These are phyloP conservation scores for Latrodectus elegans DNA, from an alignment of 2,888 invertebrate genomes.

Conservation along the genomic window DNA sequence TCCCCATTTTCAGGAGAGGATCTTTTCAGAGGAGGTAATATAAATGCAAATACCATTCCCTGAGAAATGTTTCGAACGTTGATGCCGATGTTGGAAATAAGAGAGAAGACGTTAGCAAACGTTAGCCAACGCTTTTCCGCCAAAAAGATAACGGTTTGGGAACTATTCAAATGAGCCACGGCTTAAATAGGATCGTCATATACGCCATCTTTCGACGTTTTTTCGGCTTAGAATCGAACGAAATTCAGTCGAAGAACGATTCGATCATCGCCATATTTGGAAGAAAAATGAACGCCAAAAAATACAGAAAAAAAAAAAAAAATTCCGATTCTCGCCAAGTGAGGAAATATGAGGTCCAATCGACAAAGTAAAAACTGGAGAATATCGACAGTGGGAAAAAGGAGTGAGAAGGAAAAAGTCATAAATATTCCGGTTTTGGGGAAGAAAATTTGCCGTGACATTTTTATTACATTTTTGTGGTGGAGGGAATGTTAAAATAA, in stretches of 20 bases:
- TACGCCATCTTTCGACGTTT: slow-evolving; percentile 1
- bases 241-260: slow-evolving; percentile 20
- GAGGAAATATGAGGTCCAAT: slow-evolving; percentile 3
- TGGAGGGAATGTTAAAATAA: slow-evolving; percentile 36
- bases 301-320: neutral
- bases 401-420: slow-evolving; percentile 4
- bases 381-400: slow-evolving; percentile 27
- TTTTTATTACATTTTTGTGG: slow-evolving; percentile 38
- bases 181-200: slow-evolving; percentile 38
- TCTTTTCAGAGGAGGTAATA: slow-evolving; percentile 31
- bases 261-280: slow-evolving; percentile 3
- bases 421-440: slow-evolving; percentile 31
- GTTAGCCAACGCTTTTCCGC: neutral
- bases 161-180: slow-evolving; percentile 51
- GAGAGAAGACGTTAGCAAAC: slow-evolving; percentile 1
- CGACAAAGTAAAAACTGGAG: neutral
- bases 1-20: slow-evolving; percentile 6
- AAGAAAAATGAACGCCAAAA: too few relatives aligned
- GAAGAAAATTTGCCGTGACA: slow-evolving; percentile 37
- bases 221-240: slow-evolving; percentile 19
- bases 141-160: slow-evolving; percentile 24
- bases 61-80: neutral
- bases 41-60: slow-evolving; percentile 48
- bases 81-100: neutral
- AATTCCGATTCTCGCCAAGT: neutral